Evolutionary conservation across 2,888 invertebrate genomes (phyloP), one percentile per base, ranked within the genome.

Genomic region (Smittia aterrima): DNA sequence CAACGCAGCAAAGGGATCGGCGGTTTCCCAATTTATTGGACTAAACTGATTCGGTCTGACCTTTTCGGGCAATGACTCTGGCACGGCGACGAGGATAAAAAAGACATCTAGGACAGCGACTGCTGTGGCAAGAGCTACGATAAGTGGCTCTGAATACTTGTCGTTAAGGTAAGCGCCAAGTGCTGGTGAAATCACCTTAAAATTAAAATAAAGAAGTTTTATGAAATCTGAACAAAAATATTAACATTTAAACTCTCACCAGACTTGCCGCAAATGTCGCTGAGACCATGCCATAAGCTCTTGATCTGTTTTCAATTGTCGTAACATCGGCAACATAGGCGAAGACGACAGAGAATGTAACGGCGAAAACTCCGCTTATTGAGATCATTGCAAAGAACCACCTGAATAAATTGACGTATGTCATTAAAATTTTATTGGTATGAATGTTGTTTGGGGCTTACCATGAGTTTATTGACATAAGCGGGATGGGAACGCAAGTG

Each of bases 351-450:
- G 97, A 97, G 85, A 99, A 99, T 67, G 99, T 99, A 77, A 99
- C 99, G 74, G 98, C 96, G 85, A 99, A 99, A 78, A 98, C 92
- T 76, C 99, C 99, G 78, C 96, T 97, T 83, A 99, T 95, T 81
- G 96, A 96, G 85, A 98, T 95, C 92, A 98, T 94, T 75, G 98
- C 96, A 85, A 99, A 99, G 85, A 98, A 99, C 96, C 96, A 98
- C 87, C 88, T 88, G 78, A 40, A 38, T 22, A 47, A 70, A 70
- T 20, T 18, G n/a, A n/a, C n/a, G n/a, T n/a, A n/a, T n/a, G n/a
- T n/a, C n/a, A n/a, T 64, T 64, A 22, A 47, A 47, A 4, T 4
- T 22, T 58, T 58, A 58, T n/a, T 16, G 38, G 38, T 4, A 38
- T 38, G 38, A 38, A 11, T 11, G 47, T 16, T 16, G 47, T 47